A percentile compares a stretch with the other conserved stretches of the same genome.
Conservation (phyloP, 1,140 invertebrate species). For the Eupeodes corollae region DNA sequence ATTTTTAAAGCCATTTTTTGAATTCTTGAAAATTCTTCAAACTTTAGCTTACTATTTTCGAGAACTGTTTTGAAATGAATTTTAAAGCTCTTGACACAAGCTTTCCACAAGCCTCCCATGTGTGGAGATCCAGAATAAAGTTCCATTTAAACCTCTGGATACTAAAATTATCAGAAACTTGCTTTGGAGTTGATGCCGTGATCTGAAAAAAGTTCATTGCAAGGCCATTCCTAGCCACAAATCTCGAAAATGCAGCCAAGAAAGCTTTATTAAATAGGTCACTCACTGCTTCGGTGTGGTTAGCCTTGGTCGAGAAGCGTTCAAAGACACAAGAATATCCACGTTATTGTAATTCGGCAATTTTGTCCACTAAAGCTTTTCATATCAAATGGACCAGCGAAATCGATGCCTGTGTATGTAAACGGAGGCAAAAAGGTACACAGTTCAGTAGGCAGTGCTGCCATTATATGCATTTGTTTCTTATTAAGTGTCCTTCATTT, state of each 20-base stretch:
- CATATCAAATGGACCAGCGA: constrained; percentile 25
- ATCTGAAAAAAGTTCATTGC: constrained; percentile 12
- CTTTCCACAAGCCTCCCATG: not conserved
- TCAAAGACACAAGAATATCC: constrained; percentile 31
- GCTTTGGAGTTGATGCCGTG: constrained; percentile 10
- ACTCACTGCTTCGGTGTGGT: constrained; percentile 24
- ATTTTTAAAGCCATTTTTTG: too few relatives aligned
- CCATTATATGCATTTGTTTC: constrained; percentile 3
- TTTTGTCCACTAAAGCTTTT: constrained; percentile 13
- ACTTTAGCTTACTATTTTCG: not conserved
- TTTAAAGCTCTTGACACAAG: too few relatives aligned
- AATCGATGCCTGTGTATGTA: constrained; percentile 22
- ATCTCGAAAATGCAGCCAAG: constrained; percentile 28
- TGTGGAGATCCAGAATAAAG: constrained; percentile 1
- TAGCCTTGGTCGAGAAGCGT: constrained; percentile 23
- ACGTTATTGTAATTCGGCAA: constrained; percentile 13
- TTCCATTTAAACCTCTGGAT: not conserved
- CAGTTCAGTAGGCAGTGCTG: constrained; percentile 1
- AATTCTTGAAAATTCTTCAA: not conserved
- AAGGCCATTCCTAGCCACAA: constrained; percentile 19
- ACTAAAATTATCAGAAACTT: too few relatives aligned
- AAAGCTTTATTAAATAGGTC: constrained; percentile 28
- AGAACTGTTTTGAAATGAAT: not conserved
- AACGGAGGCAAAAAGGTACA: constrained; percentile 11
- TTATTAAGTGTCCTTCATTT: too few relatives aligned